Percentiles rank a stretch among this genome's conserved stretches.
phyloP scores from a whole-genome alignment of 1,140 invertebrate genomes.

The Propsilocerus akamusi region DNA sequence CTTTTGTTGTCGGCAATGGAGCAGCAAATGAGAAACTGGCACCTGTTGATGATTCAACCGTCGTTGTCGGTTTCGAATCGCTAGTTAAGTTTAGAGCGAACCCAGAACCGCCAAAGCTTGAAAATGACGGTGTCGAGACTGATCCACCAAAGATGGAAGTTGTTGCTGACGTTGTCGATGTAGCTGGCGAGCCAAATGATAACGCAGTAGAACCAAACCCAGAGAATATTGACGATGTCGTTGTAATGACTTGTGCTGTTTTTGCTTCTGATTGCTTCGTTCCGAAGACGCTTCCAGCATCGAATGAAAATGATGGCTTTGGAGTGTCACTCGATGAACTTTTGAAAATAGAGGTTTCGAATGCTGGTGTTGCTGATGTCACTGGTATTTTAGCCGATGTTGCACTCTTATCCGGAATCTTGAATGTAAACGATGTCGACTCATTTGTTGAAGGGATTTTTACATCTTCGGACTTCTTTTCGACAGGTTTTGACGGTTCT shows the following conservation, averaged over 20 bases:
- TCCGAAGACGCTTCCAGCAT: neutral
- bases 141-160: neutral
- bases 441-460: neutral
- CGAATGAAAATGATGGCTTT: neutral
- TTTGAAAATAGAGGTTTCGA: neutral
- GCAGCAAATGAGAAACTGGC: too few relatives aligned
- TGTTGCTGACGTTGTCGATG: neutral
- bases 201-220: neutral
- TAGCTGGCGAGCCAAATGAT: neutral
- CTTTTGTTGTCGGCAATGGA: too few relatives aligned
- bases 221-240: neutral
- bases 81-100: too few relatives aligned
- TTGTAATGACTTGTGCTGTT: neutral
- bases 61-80: too few relatives aligned
- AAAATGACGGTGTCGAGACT: too few relatives aligned
- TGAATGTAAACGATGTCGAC: neutral
- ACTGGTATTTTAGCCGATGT: neutral
- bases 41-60: too few relatives aligned
- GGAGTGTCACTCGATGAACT: neutral
- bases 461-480: neutral
- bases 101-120: too few relatives aligned
- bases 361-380: neutral
- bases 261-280: neutral
- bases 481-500: neutral
- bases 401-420: neutral